Evolutionary conservation across 1,140 invertebrate species (phyloP).

Genomic region (Brachionus rubens): DNA sequence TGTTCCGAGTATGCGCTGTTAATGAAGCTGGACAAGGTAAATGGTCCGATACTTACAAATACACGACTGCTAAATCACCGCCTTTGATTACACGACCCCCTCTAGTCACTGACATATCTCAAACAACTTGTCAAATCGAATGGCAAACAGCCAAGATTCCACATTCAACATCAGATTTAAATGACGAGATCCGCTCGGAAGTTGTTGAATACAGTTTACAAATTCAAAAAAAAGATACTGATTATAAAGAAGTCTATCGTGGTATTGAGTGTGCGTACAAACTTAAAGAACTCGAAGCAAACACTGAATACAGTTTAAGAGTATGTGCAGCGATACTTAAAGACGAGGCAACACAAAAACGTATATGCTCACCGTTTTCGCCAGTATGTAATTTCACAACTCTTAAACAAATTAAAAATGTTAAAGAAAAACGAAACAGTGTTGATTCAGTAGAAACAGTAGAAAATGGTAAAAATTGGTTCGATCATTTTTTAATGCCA

Average conservation of each 20-base stretch:
- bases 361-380: slow-evolving; percentile 21
- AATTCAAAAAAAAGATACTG: slow-evolving; percentile 45
- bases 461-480: slow-evolving; percentile 54
- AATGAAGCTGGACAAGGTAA: slow-evolving; percentile 78
- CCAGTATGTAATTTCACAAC: slow-evolving; percentile 60
- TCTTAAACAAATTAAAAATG: slow-evolving; percentile 54
- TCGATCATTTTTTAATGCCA: slow-evolving; percentile 49
- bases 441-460: slow-evolving; percentile 66
- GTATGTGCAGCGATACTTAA: slow-evolving; percentile 68
- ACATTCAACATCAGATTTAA: neutral
- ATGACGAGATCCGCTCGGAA: neutral
- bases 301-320: slow-evolving; percentile 73
- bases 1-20: slow-evolving; percentile 75
- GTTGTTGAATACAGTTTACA: slow-evolving; percentile 17
- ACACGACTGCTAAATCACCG: slow-evolving; percentile 71
- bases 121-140: neutral
- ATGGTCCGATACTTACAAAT: slow-evolving; percentile 69
- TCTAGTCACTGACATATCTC: neutral
- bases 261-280: slow-evolving; percentile 68
- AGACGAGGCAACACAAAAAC: neutral
- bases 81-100: slow-evolving; percentile 72
- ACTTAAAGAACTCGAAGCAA: slow-evolving; percentile 72
- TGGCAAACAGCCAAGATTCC: neutral
- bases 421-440: slow-evolving; percentile 55
- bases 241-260: slow-evolving; percentile 63